Evolutionary conservation across 2,888 invertebrate genomes (phyloP), one percentile per base, ranked within the genome.

Genomic region (Thymelicus sylvestris): DNA sequence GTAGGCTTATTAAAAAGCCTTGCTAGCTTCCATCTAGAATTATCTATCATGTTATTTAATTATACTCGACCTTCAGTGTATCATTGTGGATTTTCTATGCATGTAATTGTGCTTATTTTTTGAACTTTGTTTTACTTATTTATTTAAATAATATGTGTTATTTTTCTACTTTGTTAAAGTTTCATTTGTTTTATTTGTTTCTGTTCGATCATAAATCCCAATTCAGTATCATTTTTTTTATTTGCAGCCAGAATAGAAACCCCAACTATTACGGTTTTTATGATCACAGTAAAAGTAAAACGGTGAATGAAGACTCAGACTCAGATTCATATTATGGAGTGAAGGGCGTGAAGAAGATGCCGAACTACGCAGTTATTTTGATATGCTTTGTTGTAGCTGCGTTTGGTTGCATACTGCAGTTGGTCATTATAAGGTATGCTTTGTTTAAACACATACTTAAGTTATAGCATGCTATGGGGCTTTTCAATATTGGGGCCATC

Each of bases 251-350:
- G 72, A 80, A 86, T 61, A 85, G 83, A 47, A 84, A 86, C 71
- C 80, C 85, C 15, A 79, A 86, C 41, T 86, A 31, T 31, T 31
- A 91, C 74, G 83, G 74, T 70, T 89, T 69, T 59, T 75, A 78
- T 64, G 19, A 82, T 70, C 85, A 85, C 70, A 81, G 83, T 73
- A 73, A 71, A 65, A 73, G 74, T 38, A 75, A 75, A 66, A 67
- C 76, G 19, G 72, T 73, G 24, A 80, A 77, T 13, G 67, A 75
- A 7, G 76, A 79, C 19, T 75, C 79, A 7, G 76, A 79, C 19
- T 75, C 79, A 6, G 89, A 92, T n/a, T 85, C 93, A 0, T 96
- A 96, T 79, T 96, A 96, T 84, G 96, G 96, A 0, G 88, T 96
- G 0, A 90, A 90, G 73, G 96, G 96, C 0, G 60, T 95, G 0